Percentiles rank a stretch among this genome's conserved stretches.
phyloP scores from a whole-genome alignment of 2,888 invertebrate species.

The Lomographa bimaculata region DNA sequence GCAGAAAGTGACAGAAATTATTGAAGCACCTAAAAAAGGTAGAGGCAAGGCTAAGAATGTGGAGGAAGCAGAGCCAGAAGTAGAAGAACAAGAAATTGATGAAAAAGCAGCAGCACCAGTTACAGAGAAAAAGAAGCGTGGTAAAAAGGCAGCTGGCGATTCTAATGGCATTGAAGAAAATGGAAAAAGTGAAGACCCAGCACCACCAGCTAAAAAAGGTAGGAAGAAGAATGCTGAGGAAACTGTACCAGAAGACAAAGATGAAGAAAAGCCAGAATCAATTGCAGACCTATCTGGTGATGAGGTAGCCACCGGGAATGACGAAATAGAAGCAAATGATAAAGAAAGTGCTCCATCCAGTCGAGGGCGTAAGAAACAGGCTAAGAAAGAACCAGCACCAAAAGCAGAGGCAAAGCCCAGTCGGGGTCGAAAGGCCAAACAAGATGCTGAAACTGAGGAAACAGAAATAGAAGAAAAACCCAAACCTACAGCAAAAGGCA shows the following conservation, averaged over 20 bases:
- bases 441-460: conserved; percentile 40
- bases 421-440: conserved; percentile 58
- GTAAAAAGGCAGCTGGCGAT: conserved; percentile 56
- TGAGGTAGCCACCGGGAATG: conserved; percentile 53
- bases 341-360: conserved; percentile 38
- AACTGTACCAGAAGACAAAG: conserved; percentile 34
- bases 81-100: conserved; percentile 33
- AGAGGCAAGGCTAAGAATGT: conserved; percentile 64
- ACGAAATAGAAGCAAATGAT: conserved; percentile 56
- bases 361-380: conserved; percentile 61
- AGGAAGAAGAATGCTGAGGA: conserved; percentile 59
- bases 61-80: conserved; percentile 44
- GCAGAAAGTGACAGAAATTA: conserved; percentile 68
- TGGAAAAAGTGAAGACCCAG: conserved; percentile 50
- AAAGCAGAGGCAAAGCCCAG: conserved; percentile 45
- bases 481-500: conserved; percentile 52
- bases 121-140: conserved; percentile 58
- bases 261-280: conserved; percentile 39
- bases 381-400: conserved; percentile 58
- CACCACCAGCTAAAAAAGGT: conserved; percentile 59
- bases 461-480: conserved; percentile 55
- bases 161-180: conserved; percentile 43
- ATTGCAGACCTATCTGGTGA: conserved; percentile 57
- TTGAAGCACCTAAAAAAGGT: conserved; percentile 65
- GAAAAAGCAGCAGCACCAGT: conserved; percentile 35